Evolutionary conservation across 2,888 invertebrate genomes (phyloP).

Genomic region (Embidobia sp.): DNA sequence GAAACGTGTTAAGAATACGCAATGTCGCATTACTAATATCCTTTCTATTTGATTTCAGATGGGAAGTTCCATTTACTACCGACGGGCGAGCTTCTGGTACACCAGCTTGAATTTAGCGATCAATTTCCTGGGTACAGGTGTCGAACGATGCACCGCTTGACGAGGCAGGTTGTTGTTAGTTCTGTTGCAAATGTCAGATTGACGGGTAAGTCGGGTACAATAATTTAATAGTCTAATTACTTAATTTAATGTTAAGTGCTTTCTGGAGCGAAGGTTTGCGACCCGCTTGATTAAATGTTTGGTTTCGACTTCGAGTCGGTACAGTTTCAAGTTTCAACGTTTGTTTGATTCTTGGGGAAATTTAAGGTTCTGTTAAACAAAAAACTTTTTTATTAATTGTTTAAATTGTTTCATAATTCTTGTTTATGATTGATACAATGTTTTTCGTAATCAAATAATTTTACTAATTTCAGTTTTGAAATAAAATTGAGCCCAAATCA

Average conservation of each 20-base stretch:
- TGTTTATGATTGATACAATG: no score
- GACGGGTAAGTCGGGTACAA: slow-evolving; percentile 83
- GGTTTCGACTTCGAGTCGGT: no score
- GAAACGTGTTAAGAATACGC: slow-evolving; percentile 55
- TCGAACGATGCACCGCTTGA: slow-evolving; percentile 88
- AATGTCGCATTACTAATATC: slow-evolving; percentile 52
- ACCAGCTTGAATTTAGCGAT: slow-evolving; percentile 88
- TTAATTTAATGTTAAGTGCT: slow-evolving; percentile 25
- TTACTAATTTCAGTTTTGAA: no score
- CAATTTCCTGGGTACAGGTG: slow-evolving; percentile 88
- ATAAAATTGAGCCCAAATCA: no score
- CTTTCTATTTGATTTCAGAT: slow-evolving; percentile 82
- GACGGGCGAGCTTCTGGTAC: slow-evolving; percentile 88
- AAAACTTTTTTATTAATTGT: no score
- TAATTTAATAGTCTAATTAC: slow-evolving; percentile 55
- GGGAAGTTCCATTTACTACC: slow-evolving; percentile 89
- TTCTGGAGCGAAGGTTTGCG: slow-evolving; percentile 1
- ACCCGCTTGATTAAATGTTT: slow-evolving; percentile 16
- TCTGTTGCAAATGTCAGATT: slow-evolving; percentile 87
- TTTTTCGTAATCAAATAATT: no score
- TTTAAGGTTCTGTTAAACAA: no score
- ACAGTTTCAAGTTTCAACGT: no score
- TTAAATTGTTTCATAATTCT: no score
- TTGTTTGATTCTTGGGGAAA: no score
- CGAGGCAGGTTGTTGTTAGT: slow-evolving; percentile 87